These are phyloP conservation scores for Drosophila conformis DNA, from an alignment of 2,888 invertebrate species.

Conservation along the genomic window DNA sequence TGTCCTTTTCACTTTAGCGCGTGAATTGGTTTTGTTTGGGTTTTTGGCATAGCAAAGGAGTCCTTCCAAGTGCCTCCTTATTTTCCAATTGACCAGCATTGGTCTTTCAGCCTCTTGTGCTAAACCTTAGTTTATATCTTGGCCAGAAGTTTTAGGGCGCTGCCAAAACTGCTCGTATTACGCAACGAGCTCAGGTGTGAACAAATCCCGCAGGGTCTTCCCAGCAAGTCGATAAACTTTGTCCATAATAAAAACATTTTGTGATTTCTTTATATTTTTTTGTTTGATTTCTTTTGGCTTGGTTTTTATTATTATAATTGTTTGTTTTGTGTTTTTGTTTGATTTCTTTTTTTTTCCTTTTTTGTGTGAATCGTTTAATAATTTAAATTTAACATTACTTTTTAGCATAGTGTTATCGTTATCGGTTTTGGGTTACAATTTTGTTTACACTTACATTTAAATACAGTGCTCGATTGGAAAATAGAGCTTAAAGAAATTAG, in stretches of 20 bases:
- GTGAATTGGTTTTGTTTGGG: conserved; percentile 35
- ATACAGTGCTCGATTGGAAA: conserved; percentile 3
- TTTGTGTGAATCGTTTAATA: conserved; percentile 53
- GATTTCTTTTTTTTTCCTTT: conserved; percentile 26
- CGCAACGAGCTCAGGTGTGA: conserved; percentile 46
- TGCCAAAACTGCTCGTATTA: conserved; percentile 22
- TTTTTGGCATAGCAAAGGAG: conserved; percentile 9
- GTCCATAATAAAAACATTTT: conserved; percentile 17
- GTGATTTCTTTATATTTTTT: conserved; percentile 29
- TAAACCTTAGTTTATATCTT: conserved; percentile 20
- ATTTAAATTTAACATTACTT: conserved; percentile 73
- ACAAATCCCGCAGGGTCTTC: conserved; percentile 40
- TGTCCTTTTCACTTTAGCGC: not conserved
- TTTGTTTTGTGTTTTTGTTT: conserved; percentile 27
- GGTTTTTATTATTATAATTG: conserved; percentile 43
- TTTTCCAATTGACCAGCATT: conserved; percentile 28
- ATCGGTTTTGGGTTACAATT: conserved; percentile 27
- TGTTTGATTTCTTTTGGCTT: conserved; percentile 50
- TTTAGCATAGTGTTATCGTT: conserved; percentile 38
- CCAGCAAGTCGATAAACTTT: conserved; percentile 20
- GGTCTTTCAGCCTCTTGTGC: not conserved
- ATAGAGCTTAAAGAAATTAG: not conserved
- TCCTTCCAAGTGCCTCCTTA: conserved; percentile 26
- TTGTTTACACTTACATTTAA: conserved; percentile 41
- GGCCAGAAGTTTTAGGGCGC: conserved; percentile 35